Evolutionary conservation across 2,888 invertebrate genomes (phyloP), one percentile per base, ranked within the genome.

Genomic region (Sialis lutaria): DNA sequence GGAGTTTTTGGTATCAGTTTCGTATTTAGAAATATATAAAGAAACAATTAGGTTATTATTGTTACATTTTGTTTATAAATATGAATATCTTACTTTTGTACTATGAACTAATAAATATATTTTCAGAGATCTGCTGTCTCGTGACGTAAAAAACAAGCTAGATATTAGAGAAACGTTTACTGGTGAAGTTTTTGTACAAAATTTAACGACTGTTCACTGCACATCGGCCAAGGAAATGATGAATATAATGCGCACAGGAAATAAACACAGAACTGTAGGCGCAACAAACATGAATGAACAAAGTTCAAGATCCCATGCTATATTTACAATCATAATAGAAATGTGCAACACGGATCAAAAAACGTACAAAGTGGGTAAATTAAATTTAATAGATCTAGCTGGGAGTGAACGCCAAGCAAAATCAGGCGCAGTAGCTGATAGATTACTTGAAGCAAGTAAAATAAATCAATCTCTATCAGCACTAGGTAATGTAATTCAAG

Each of bases 281-380:
- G 82, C 89, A 51, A 96, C 95, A 46, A 89, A 95, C 64, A 96
- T 96, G 95, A 98, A 99, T 69, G 92, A 93, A 65, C 95, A 96
- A 67, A 95, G 93, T 57, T 95, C 95, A 37, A 73, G 97, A 52
- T 93, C 93, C 42, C 98, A 99, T 70, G 97, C 98, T 47, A 96
- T 98, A 54, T 97, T 99, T 67, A 86, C 95, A 64, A 90, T 99
- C 56, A 93, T 93, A 45, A 84, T 98, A 42, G 98, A 98, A 71
- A 93, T 95, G 75, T 82, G 84, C 52, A 79, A 82, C 58, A 74
- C 75, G 37, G 80, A 78, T 46, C 75, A 71, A 5, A 67, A 64
- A 45, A 57, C 63, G 4, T 67, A 71, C 12, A 70, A 91, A 56
- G 92, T 95, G 43, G 98, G 98, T 40, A 91, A 95, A 63, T 67